Base-by-base conservation (phyloP, 1,140 invertebrate species). In the Heliothis subflexa region DNA sequence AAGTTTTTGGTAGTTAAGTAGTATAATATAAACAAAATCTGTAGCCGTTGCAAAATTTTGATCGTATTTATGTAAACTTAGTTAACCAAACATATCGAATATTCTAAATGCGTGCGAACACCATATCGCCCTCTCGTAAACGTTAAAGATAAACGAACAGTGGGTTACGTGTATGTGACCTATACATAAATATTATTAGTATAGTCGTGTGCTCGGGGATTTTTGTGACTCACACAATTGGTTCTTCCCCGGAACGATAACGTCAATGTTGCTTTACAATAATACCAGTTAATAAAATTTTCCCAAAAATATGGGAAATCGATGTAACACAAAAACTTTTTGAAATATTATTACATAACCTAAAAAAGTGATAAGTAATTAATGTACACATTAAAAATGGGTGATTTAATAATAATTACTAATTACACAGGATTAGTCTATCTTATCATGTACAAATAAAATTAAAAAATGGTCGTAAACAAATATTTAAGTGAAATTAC, bases 211-310 rank as follows among this genome's bases (percentile, higher is more conserved):
- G 45, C 11, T 74, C 78, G 86, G 88, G 88, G 84, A 84, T 84
- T 89, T 89, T 88, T 83, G 21, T 88, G 88, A 89, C 68, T 88
- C 88, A 89, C 66, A 5, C 75, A 52, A n/a, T 25, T 78, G 83
- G 88, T 89, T 86, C 79, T 88, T 89, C 85, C 88, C 88, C 86
- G 61, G 4, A 11, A 25, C 16, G 49, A 62, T 71, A 71, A 79
- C 70, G 73, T 64, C 70, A 76, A 12, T 66, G 40, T 59, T 78
- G 18, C n/a, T 14, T 59, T 21, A 68, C 54, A 33, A 13, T 14
- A 21, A 72, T 55, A 75, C n/a, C 59, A 62, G 57, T 12, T 13
- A 12, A 16, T 28, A 3, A 16, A 10, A 61, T 50, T 33, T 62
- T 28, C 54, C 72, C 72, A 9, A 13, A 28, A 62, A 25, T 73